Evolutionary conservation across 2,113 vertebrate genomes (phyloP), one percentile per base, ranked within the genome.

Genomic region (Elgaria multicarinata): DNA sequence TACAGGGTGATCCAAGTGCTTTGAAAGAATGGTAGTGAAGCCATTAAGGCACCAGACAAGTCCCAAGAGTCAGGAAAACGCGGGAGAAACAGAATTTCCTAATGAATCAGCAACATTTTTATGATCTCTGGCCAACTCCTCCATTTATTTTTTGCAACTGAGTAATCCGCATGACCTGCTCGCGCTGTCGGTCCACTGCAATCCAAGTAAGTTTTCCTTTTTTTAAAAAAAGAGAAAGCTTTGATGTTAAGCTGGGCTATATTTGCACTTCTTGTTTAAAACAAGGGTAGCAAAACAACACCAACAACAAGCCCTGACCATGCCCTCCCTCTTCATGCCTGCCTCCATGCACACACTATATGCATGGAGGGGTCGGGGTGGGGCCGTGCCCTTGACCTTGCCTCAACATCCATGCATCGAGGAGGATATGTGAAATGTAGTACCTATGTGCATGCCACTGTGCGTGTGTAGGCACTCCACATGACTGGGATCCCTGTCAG

Each of bases 151-250:
- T 69, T 79, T 66, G 64, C 77, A 81, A 28, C 50, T 53, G 58
- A 53, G 67, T 83, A 18, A 77, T 67, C 69, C 14, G 33, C n/a
- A 7, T 50, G 75, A 86, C 78, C 89, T 14, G 16, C 39, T n/a
- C 0, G 0, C 42, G 28, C 2, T 3, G 33, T 67, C 72, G 72
- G 71, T n/a, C 69, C 31, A 1, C 36, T 22, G 16, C 3, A 4
- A 67, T 85, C 58, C 50, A 46, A 58, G 39, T 50, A 82, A 87
- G 24, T 62, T 92, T 69, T 74, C 22, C 26, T 50, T 91, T 75
- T 74, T 28, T 28, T 33, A 62, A 62, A 62, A 53, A 6, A 50
- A 50, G 46, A 50, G 8, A 31, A 62, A 39, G 85, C 85, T 28
- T 75, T 72, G 69, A 85, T 58, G 67, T 76, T 39, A 86, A 76